Evolutionary conservation across 92 coral and sea anemone species (phyloP).

Genomic region (Hydrozoanthus gracilis): DNA sequence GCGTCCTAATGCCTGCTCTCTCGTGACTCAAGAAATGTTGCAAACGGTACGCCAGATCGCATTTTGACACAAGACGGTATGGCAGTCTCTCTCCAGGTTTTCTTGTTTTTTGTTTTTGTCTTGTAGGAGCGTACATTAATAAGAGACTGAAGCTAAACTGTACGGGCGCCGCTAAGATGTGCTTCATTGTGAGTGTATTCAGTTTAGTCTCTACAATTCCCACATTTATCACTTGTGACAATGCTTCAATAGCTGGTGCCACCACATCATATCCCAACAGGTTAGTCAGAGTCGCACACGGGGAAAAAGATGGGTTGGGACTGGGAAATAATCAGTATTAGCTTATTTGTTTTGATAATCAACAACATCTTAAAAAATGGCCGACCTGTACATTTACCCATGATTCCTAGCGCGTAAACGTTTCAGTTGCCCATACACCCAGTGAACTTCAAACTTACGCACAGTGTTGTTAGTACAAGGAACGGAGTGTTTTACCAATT

Average conservation of each 20-base stretch:
- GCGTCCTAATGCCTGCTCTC: too few species aligned
- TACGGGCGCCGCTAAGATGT: slow-evolving; percentile 87
- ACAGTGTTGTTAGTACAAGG: too few species aligned
- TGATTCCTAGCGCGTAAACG: too few species aligned
- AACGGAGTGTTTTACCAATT: too few species aligned
- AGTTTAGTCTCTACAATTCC: slow-evolving; percentile 60
- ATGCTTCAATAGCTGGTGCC: slow-evolving; percentile 65
- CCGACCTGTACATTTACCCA: not conserved
- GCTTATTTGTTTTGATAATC: not conserved
- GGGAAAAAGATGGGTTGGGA: not conserved
- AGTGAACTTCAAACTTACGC: too few species aligned
- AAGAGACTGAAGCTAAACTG: slow-evolving; percentile 67
- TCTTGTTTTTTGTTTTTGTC: not conserved
- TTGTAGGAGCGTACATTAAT: slow-evolving; percentile 84
- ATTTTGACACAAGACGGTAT: too few species aligned
- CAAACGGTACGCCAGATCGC: too few species aligned
- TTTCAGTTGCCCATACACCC: too few species aligned
- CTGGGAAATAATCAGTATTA: not conserved
- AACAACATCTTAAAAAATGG: not conserved
- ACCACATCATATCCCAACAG: slow-evolving; percentile 59
- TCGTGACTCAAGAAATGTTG: too few species aligned
- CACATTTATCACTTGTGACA: slow-evolving; percentile 70
- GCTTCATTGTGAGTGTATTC: slow-evolving; percentile 71
- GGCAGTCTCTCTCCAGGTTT: not conserved
- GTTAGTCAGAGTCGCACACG: slow-evolving; percentile 19